These are phyloP conservation scores for Leucopsar rothschildi DNA, from an alignment of 2,113 vertebrate genomes.

Conservation along the genomic window DNA sequence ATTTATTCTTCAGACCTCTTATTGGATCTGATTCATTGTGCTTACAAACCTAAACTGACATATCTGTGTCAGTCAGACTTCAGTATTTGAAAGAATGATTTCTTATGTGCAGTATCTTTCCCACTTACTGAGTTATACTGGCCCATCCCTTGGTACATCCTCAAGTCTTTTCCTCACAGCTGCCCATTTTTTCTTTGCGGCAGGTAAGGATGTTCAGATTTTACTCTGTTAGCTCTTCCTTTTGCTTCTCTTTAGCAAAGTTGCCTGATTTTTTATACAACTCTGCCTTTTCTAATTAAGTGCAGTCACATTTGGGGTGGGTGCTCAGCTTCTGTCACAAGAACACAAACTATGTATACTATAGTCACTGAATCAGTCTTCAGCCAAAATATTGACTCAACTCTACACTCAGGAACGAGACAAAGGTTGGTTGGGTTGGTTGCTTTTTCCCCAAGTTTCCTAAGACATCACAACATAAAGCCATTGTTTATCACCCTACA, in stretches of 20 bases:
- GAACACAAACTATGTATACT: neutral
- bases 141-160: neutral
- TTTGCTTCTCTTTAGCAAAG: neutral
- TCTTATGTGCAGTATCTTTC: neutral
- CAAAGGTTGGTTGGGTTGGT: neutral
- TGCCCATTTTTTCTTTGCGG: accelerated
- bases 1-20: neutral
- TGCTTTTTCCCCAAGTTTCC: neutral
- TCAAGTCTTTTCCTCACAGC: neutral
- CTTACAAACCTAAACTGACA: neutral
- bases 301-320: accelerated
- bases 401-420: neutral
- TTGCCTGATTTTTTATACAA: neutral
- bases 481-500: neutral
- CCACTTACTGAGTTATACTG: neutral
- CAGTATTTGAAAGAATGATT: neutral
- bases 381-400: neutral
- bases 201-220: neutral
- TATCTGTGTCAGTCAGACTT: neutral
- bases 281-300: neutral
- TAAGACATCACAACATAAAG: neutral
- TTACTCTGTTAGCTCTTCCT: neutral
- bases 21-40: neutral
- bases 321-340: neutral
- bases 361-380: neutral